Percentiles rank a stretch among this genome's conserved stretches.
These are phyloP conservation scores for Drosophila austrosaltans DNA, from an alignment of 2,888 invertebrate species.

Conservation along the genomic window DNA sequence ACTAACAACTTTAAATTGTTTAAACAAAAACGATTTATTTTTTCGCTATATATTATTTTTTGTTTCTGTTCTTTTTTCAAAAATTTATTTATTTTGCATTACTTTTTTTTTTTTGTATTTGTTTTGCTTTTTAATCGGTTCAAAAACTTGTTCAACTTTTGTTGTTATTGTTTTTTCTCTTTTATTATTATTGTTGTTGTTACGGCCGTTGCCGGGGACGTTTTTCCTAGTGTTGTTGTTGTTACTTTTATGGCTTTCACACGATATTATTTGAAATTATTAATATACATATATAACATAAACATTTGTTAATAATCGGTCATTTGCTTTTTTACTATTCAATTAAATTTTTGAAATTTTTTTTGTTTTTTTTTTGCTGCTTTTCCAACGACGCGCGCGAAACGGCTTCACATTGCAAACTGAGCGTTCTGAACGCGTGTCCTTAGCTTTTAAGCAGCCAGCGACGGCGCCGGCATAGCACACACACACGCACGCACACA, in stretches of 20 bases:
- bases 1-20: constrained; percentile 26
- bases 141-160: constrained; percentile 20
- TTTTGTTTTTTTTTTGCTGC: constrained; percentile 21
- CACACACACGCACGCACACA: constrained; percentile 9
- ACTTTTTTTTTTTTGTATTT: constrained; percentile 32
- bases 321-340: not conserved
- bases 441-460: constrained; percentile 82
- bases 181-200: constrained; percentile 14
- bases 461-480: constrained; percentile 35
- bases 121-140: constrained; percentile 13
- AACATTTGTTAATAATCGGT: not conserved
- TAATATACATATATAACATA: not conserved
- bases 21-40: constrained; percentile 14
- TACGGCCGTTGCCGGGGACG: constrained; percentile 19
- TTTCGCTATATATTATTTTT: constrained; percentile 14
- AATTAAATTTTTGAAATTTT: not conserved
- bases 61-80: constrained; percentile 12
- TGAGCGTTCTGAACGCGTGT: constrained; percentile 76
- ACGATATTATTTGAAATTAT: not conserved
- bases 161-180: constrained; percentile 15
- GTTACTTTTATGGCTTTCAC: constrained; percentile 35
- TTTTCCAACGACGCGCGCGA: constrained; percentile 66
- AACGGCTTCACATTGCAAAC: constrained; percentile 72
- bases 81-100: constrained; percentile 29
- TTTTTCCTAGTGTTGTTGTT: constrained; percentile 10